phyloP scores from a whole-genome alignment of 2,797 vertebrate genomes.

The Alcedo quadribrachys region DNA sequence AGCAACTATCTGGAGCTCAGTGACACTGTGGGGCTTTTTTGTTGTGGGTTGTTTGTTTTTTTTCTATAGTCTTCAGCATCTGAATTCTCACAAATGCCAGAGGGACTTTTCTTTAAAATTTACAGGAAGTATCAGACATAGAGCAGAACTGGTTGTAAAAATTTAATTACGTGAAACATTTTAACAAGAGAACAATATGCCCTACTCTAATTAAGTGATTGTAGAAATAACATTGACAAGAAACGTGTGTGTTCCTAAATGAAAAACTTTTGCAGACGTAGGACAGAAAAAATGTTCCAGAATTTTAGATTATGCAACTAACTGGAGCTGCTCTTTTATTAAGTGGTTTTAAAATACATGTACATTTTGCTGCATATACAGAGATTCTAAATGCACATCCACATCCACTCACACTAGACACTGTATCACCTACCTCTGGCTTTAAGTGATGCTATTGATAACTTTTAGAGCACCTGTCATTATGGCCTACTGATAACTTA shows the following conservation, averaged over 20 bases:
- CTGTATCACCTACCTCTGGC: not conserved
- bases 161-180: slow-evolving; percentile 78
- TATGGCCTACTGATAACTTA: not conserved
- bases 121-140: slow-evolving; percentile 69
- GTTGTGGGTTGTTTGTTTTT: not conserved
- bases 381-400: not conserved
- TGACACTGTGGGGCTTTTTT: not conserved
- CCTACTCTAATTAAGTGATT: slow-evolving; percentile 67
- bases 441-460: not conserved
- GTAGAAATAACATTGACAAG: slow-evolving; percentile 74
- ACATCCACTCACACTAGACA: not conserved
- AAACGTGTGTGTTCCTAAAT: slow-evolving; percentile 74
- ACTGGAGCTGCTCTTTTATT: not conserved
- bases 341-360: not conserved
- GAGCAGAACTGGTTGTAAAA: slow-evolving; percentile 82
- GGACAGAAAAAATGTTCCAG: slow-evolving; percentile 37
- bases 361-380: not conserved
- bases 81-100: slow-evolving; percentile 57
- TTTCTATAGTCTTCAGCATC: not conserved
- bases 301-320: slow-evolving; percentile 50
- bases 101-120: slow-evolving; percentile 49
- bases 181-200: slow-evolving; percentile 83
- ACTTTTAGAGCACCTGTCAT: not conserved
- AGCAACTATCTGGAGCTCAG: not conserved
- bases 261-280: slow-evolving; percentile 43